Conservation (phyloP, 2,113 vertebrate species). For the Colinus virginianus region DNA sequence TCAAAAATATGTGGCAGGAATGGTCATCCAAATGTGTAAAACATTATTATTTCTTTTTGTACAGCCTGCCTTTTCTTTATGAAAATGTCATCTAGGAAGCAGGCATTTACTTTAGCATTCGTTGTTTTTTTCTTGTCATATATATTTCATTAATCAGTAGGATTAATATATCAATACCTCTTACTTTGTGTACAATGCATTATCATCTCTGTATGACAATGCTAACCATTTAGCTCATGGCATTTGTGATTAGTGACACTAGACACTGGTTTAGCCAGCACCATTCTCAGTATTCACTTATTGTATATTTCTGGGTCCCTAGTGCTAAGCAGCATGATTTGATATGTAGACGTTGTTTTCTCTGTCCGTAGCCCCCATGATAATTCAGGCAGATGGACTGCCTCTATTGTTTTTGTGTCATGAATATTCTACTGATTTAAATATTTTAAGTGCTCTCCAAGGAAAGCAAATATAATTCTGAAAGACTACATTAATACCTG, state of each 20-base stretch:
- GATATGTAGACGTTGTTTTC: neutral
- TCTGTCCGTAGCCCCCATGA: neutral
- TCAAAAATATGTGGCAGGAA: neutral
- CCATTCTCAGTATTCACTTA: neutral
- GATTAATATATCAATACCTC: neutral
- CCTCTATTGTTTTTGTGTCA: neutral
- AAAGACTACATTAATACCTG: neutral
- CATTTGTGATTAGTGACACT: neutral
- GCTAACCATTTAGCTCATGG: neutral
- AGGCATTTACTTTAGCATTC: neutral
- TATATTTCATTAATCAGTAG: neutral
- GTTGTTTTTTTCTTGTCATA: neutral
- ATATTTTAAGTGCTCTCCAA: neutral
- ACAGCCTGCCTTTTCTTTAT: neutral
- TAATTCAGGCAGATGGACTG: neutral
- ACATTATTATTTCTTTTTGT: neutral
- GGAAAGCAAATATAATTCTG: neutral
- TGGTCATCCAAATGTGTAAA: neutral
- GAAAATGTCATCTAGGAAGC: neutral
- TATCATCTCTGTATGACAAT: neutral
- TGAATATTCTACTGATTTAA: slow-evolving; percentile 11
- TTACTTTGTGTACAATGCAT: neutral
- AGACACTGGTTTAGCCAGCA: neutral
- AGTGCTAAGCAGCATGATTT: neutral
- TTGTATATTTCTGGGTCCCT: neutral